Percentiles rank a stretch among this genome's conserved stretches.
Conservation (phyloP, 2,113 vertebrate species). For the Oplegnathus fasciatus region DNA sequence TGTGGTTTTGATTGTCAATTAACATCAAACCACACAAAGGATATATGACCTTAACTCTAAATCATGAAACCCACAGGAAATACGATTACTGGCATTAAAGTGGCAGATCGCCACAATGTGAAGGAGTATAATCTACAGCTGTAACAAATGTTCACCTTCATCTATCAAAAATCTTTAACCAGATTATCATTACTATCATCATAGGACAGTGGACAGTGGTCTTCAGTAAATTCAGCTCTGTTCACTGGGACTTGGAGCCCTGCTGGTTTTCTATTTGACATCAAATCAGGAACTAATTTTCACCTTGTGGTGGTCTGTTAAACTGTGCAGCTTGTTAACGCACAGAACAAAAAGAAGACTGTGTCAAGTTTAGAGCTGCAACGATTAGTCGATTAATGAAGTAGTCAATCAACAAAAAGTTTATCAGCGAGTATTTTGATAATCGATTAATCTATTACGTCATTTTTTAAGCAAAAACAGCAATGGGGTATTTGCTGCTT, state of each 20-base stretch:
- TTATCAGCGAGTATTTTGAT: too few species aligned
- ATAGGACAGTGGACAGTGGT: neutral
- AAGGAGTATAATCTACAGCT: conserved; percentile 20
- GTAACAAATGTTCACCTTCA: conserved; percentile 14
- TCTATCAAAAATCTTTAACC: neutral
- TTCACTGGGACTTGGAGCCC: neutral
- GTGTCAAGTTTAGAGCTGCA: too few species aligned
- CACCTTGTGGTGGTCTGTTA: neutral
- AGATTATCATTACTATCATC: conserved; percentile 5
- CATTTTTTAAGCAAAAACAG: too few species aligned
- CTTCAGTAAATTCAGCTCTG: neutral
- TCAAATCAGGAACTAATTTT: neutral
- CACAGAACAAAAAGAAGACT: neutral
- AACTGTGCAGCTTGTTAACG: neutral
- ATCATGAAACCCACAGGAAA: neutral
- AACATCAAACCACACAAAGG: conserved; percentile 8
- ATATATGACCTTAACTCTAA: neutral
- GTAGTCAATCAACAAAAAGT: too few species aligned
- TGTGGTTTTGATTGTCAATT: too few species aligned
- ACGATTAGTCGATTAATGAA: too few species aligned
- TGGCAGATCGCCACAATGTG: neutral
- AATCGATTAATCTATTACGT: too few species aligned
- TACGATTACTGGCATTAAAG: neutral
- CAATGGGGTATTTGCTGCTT: too few species aligned
- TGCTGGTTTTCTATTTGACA: conserved; percentile 3